Percentiles rank a stretch among this genome's conserved stretches.
Conservation (phyloP, 1,140 invertebrate genomes). For the Drosophila sp. region DNA sequence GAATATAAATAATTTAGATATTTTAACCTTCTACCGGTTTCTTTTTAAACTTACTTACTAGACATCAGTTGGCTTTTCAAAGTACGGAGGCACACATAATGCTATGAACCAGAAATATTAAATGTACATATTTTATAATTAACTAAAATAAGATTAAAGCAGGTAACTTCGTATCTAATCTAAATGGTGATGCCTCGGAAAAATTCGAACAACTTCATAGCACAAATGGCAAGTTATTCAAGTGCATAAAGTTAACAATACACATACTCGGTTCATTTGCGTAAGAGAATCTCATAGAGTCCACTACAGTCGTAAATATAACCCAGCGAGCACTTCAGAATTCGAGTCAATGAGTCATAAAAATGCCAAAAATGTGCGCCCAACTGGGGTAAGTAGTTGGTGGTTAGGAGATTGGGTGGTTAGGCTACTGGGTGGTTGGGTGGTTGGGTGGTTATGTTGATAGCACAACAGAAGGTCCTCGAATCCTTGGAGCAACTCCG, state of each 20-base stretch:
- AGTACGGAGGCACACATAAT: no score
- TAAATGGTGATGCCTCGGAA: no score
- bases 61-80: no score
- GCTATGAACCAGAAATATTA: no score
- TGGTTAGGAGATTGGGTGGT: background rate
- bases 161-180: no score
- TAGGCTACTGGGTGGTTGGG: background rate
- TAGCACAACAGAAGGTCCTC: slow-evolving; percentile 23
- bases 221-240: slow-evolving; percentile 34
- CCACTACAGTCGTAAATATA: slow-evolving; percentile 58
- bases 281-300: slow-evolving; percentile 46
- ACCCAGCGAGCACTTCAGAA: slow-evolving; percentile 61
- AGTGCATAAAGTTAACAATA: slow-evolving; percentile 23
- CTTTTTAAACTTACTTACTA: no score
- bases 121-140: no score
- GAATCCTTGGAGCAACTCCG: slow-evolving; percentile 6
- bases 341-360: slow-evolving; percentile 81
- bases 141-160: no score
- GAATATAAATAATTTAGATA: no score
- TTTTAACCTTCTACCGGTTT: no score
- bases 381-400: slow-evolving; percentile 45
- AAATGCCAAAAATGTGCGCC: slow-evolving; percentile 81
- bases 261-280: slow-evolving; percentile 62
- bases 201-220: background rate
- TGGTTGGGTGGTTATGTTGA: slow-evolving; percentile 1